Base-by-base conservation (phyloP, 2,888 invertebrate species). In the Pelosia muscerda region DNA sequence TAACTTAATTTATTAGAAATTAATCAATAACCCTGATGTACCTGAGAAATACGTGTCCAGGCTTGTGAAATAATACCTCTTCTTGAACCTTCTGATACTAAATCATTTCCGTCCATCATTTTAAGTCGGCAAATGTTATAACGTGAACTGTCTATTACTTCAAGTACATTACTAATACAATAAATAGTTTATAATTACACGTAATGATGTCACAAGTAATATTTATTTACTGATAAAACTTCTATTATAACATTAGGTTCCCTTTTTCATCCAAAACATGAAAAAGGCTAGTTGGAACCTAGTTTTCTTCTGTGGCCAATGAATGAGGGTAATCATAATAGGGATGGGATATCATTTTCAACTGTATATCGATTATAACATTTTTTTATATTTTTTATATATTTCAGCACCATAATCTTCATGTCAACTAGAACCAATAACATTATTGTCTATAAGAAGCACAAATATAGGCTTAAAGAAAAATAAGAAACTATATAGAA, bases 41-140 rank as follows among this genome's bases (percentile, higher is more conserved):
- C 97, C 96, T 97, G 97, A 83, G 96, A 96, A 89, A 96, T 88
- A 88, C 96, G 95, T 65, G 95, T 96, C 95, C 96, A 96, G 76
- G 96, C 95, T 93, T 97, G 97, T 77, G 96, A 96, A 83, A 97
- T 88, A 81, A 96, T 94, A 88, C 96, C 96, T 92, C 95, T 96
- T 89, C 95, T 96, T 81, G 91, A 90, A 82, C 90, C 88, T 86
- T 96, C 95, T 86, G 95, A 91, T 76, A 95, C 90, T 88, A 96
- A 93, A 95, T 97, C 97, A 88, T 96, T 96, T 92, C 96, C 96
- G 95, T 97, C 96, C 96, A 96, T 96, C 96, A 96, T 96, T 79
- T 73, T 81, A 71, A 53, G 89, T 84, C 81, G 75, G 75, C 75
- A 79, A 78, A 83, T 49, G 76, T 72, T 82, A 60, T 69, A 71